Evolutionary conservation across 1,140 invertebrate species (phyloP).

Genomic region (Yoshiicerus persimilis): DNA sequence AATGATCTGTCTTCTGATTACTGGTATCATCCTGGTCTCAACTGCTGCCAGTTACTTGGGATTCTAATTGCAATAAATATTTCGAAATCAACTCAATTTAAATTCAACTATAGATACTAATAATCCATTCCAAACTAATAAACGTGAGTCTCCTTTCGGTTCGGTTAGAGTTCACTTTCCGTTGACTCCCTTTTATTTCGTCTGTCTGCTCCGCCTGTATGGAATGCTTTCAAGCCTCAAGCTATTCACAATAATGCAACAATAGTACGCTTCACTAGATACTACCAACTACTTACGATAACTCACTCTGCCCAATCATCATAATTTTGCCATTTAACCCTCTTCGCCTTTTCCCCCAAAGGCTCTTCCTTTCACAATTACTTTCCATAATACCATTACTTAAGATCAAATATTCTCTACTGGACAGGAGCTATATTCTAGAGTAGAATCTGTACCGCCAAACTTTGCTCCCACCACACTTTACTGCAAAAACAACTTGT

Average conservation of each 20-base stretch:
- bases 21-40: conserved; percentile 78
- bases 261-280: too few species aligned
- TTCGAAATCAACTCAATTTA: conserved; percentile 10
- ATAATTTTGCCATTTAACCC: too few species aligned
- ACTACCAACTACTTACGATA: too few species aligned
- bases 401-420: too few species aligned
- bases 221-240: background rate
- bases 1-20: conserved; percentile 89
- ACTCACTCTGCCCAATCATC: too few species aligned
- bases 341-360: too few species aligned
- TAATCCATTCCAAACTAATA: conserved; percentile 1
- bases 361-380: too few species aligned
- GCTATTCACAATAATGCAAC: background rate
- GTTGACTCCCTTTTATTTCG: background rate
- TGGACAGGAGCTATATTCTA: too few species aligned
- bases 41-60: conserved; percentile 72
- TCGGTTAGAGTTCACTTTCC: background rate
- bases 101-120: conserved; percentile 1
- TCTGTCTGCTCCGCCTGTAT: background rate
- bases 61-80: conserved; percentile 48
- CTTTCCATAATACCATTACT: too few species aligned
- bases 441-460: too few species aligned
- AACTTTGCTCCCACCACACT: too few species aligned
- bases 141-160: background rate
- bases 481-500: too few species aligned